Evolutionary conservation across 2,113 vertebrate species (phyloP).

Genomic region (Anthoscopus minutus): DNA sequence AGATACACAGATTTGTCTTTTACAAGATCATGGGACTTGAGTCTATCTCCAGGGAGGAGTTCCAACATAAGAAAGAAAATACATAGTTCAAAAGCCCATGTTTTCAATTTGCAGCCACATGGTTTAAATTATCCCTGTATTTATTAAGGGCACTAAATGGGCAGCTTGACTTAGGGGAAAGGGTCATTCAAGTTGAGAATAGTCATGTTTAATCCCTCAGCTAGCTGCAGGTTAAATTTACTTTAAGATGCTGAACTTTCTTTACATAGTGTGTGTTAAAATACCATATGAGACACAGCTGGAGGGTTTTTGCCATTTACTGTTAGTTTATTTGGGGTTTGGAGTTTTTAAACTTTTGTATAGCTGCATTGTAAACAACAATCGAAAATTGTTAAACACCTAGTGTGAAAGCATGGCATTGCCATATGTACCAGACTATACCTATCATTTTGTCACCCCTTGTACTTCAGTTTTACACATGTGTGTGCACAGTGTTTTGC

Average conservation of each 20-base stretch:
- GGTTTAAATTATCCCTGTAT: slow-evolving; percentile 91
- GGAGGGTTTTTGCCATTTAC: neutral
- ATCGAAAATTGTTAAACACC: slow-evolving; percentile 33
- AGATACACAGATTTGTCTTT: slow-evolving; percentile 71
- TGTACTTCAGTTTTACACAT: neutral
- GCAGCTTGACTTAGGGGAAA: slow-evolving; percentile 71
- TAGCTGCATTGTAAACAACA: slow-evolving; percentile 27
- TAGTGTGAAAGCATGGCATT: neutral
- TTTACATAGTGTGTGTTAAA: slow-evolving; percentile 24
- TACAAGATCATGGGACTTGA: slow-evolving; percentile 82
- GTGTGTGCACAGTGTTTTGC: neutral
- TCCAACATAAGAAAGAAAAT: slow-evolving; percentile 88
- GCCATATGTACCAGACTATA: slow-evolving; percentile 4
- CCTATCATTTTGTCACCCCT: neutral
- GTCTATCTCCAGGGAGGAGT: slow-evolving; percentile 85
- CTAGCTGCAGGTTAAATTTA: slow-evolving; percentile 71
- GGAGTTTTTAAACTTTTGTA: slow-evolving; percentile 30
- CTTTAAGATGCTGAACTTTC: slow-evolving; percentile 53
- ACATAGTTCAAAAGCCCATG: slow-evolving; percentile 84
- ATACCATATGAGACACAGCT: slow-evolving; percentile 40
- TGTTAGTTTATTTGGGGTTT: neutral
- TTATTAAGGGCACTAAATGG: slow-evolving; percentile 84
- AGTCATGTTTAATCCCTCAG: slow-evolving; percentile 69
- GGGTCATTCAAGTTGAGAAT: slow-evolving; percentile 75
- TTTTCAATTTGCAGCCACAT: slow-evolving; percentile 90